These are phyloP conservation scores for Zaprionus tsacasi DNA, from an alignment of 1,140 invertebrate genomes.

Conservation along the genomic window DNA sequence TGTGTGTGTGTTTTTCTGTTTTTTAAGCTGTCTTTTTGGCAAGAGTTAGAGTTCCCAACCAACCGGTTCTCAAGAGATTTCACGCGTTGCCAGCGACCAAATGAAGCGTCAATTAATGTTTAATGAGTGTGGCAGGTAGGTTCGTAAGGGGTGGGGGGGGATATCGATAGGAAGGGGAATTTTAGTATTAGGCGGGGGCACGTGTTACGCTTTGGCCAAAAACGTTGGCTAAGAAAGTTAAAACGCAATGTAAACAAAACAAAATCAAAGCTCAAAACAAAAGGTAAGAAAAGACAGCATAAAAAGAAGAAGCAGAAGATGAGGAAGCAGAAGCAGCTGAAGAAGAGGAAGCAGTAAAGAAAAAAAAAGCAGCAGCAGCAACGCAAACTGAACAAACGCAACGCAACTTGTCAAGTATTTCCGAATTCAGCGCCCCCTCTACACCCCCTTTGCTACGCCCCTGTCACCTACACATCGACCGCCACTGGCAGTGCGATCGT, in stretches of 20 bases:
- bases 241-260: slow-evolving; percentile 39
- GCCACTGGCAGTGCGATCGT: slow-evolving; percentile 41
- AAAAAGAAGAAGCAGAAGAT: not conserved
- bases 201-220: slow-evolving; percentile 37
- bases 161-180: not conserved
- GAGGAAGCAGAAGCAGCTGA: not conserved
- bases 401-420: slow-evolving; percentile 36
- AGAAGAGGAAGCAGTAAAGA: not conserved
- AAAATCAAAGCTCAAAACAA: slow-evolving; percentile 39
- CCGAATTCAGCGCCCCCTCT: slow-evolving; percentile 15
- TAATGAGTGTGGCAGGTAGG: slow-evolving; percentile 44
- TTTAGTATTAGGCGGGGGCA: slow-evolving; percentile 29
- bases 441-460: not conserved
- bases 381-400: not conserved
- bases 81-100: slow-evolving; percentile 63
- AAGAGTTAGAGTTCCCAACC: slow-evolving; percentile 17
- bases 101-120: slow-evolving; percentile 76
- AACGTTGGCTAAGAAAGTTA: not conserved
- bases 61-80: slow-evolving; percentile 81
- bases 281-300: slow-evolving; percentile 23
- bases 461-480: not conserved
- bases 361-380: not conserved
- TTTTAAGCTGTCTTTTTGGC: slow-evolving; percentile 46
- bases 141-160: not conserved
- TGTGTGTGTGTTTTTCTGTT: slow-evolving; percentile 39